A percentile compares a stretch with the other conserved stretches of the same genome.
Evolutionary conservation across 2,113 vertebrate species (phyloP).

Genomic region (Megaptera novaeangliae): DNA sequence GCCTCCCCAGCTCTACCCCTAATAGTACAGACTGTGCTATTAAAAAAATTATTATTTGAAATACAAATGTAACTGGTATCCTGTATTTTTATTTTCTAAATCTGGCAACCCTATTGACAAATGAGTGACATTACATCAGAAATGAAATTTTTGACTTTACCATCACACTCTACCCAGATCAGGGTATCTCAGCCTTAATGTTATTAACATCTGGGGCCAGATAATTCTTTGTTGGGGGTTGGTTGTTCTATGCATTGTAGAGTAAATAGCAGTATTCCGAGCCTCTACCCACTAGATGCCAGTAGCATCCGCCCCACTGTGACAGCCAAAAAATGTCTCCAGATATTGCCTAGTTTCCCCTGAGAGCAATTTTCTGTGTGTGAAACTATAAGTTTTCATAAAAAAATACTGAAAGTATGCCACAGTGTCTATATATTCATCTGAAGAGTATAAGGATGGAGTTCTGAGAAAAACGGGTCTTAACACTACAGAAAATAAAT

Average conservation of each 20-base stretch:
- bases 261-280: not conserved
- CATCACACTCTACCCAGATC: not conserved
- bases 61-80: not conserved
- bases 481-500: constrained; percentile 82
- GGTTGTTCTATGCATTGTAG: accelerated
- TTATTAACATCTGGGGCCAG: not conserved
- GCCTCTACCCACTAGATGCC: not conserved
- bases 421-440: constrained; percentile 82
- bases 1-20: not conserved
- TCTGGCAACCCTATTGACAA: not conserved
- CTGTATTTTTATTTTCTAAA: not conserved
- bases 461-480: constrained; percentile 76
- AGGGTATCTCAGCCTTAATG: not conserved
- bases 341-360: not conserved
- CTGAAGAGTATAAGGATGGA: constrained; percentile 84
- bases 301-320: not conserved
- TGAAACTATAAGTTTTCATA: constrained; percentile 85
- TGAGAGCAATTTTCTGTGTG: not conserved
- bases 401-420: constrained; percentile 83
- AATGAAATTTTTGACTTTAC: not conserved
- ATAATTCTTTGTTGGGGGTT: not conserved
- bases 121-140: not conserved
- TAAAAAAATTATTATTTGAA: not conserved
- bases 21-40: not conserved
- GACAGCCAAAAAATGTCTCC: not conserved